phyloP scores from a whole-genome alignment of 2,113 vertebrate genomes.

The Eulemur macaco region DNA sequence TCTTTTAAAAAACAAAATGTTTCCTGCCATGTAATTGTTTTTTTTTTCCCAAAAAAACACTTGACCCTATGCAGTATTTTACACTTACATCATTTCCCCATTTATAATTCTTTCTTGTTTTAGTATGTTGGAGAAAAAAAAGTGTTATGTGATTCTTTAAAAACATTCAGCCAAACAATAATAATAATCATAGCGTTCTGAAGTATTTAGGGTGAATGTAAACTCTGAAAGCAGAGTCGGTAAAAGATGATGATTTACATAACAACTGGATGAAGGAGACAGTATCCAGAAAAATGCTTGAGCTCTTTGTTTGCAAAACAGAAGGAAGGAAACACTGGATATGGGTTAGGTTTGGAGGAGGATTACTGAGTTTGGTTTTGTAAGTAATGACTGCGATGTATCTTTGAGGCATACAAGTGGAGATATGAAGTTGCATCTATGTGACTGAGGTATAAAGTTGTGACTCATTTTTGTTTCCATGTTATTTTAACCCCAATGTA shows the following conservation, averaged over 20 bases:
- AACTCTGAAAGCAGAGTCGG: background rate
- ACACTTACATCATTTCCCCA: conserved; percentile 45
- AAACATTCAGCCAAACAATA: background rate
- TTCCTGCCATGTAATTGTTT: conserved; percentile 47
- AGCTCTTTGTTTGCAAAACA: background rate
- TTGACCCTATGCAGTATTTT: conserved; percentile 26
- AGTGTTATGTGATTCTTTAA: background rate
- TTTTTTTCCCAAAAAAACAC: background rate
- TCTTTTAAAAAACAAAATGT: conserved; percentile 38
- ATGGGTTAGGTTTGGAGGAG: background rate
- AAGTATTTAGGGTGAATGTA: background rate
- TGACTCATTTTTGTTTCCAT: background rate
- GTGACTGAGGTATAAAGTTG: background rate
- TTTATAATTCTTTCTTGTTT: conserved; percentile 49
- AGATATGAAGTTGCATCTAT: background rate
- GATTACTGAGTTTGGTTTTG: background rate
- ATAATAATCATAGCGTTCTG: background rate
- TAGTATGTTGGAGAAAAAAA: background rate
- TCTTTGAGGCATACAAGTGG: background rate
- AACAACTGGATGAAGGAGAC: background rate
- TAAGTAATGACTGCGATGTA: background rate
- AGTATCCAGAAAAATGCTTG: background rate
- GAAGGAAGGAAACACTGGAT: background rate
- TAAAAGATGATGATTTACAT: background rate
- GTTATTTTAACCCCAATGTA: background rate